Base-by-base conservation (phyloP, 2,797 vertebrate species). In the Gobio occitaniae region DNA sequence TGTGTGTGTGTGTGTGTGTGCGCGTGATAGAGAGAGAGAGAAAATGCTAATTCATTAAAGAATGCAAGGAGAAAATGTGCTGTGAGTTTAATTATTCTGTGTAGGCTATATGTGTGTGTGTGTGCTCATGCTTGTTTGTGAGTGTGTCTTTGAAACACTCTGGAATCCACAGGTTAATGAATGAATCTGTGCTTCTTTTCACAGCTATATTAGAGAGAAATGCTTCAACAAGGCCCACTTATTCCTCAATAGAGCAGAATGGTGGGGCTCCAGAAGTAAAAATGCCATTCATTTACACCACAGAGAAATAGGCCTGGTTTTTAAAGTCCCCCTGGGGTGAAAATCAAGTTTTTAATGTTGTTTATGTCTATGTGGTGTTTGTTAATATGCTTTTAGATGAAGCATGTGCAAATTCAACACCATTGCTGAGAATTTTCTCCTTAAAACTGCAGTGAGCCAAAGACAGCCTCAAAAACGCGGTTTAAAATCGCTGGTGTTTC, bases 131-230 rank as follows among this genome's bases (percentile, higher is more conserved):
- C 15, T 15, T 76, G 61, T 69, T 65, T 83, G 50, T 80, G 50
- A 44, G 69, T 59, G 29, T 78, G 38, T 84, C 13, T 86, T 86
- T 84, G 12, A 70, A 78, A 78, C 9, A 11, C 68, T 78, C 44
- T 61, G 76, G 50, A 75, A 61, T 80, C 50, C 66, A 78, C 65
- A 78, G 70, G 72, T 82, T 78, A 65, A 61, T 78, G 54, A 84
- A 71, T 66, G 44, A 38, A 38, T 74, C 29, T 70, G 12, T 7
- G 59, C 52, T 50, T 19, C 3, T 76, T 61, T 78, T 70, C 47
- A 61, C 41, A 65, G 65, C 63, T 66, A 36, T 59, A 85, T 44
- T 66, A 47, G 47, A 65, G 38, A 68, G 69, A 83, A 69, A 44
- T 32, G 32, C 54, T 48, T 83, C 32, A 41, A 50, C 81, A 83